Base-by-base conservation (phyloP, 2,888 invertebrate species). In the Leptinotarsa tumamoca region DNA sequence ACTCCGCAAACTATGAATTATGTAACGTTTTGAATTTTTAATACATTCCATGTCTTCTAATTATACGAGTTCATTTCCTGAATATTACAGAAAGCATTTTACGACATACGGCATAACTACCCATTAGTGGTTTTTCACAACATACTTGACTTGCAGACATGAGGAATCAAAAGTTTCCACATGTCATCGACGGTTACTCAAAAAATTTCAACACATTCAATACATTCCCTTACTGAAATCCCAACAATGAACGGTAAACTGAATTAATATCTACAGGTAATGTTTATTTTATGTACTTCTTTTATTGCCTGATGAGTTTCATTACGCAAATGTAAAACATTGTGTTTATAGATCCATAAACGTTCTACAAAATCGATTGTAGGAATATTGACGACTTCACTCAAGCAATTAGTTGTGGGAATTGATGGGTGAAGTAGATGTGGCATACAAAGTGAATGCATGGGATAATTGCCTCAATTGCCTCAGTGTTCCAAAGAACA, bases 101-200 rank as follows among this genome's bases (percentile, higher is more conserved):
- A 54, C 67, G 18, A 51, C 61, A 23, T 67, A 21, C 33, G 21
- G 67, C 67, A 67, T 54, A 67, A 71, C 66, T 33, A 27, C 5
- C n/a, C 63, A 63, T 63, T 63, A 63, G 43, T 63, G n/a, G n/a
- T 63, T 63, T 72, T 72, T 72, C 66, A 72, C 66, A 27, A 67
- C 54, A 63, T 18, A 63, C 63, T 49, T 51, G 33, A 33, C 52
- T 43, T 43, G 43, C 43, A 33, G 51, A 15, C 61, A 52, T 54
- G 21, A 23, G 66, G 66, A 66, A 66, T 52, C 66, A 14, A 58
- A 69, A 63, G 33, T 63, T 63, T 33, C 27, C 27, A 63, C 63
- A 63, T 63, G 10, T 33, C 7, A 63, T 63, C 63, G 63, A 33
- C 63, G n/a, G 63, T 63, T 43, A 18, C 43, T 10, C 43, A n/a